These are phyloP conservation scores for Drosophila lutescens DNA, from an alignment of 2,888 invertebrate species.

Conservation along the genomic window DNA sequence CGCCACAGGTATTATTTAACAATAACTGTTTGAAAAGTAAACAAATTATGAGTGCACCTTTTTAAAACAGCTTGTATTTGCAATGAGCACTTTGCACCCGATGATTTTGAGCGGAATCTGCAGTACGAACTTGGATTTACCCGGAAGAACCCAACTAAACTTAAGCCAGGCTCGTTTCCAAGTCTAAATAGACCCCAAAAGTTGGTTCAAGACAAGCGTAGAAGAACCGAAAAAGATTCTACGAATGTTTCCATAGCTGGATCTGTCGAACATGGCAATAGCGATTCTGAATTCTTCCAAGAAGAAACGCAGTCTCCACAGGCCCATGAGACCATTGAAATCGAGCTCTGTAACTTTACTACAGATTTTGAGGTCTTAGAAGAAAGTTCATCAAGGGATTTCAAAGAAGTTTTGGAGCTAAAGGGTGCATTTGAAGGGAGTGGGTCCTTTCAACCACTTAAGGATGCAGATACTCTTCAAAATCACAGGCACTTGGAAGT, in stretches of 20 bases:
- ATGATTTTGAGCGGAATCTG: conserved; percentile 63
- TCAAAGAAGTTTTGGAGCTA: background rate
- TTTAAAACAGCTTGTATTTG: conserved; percentile 55
- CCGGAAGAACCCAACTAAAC: conserved; percentile 57
- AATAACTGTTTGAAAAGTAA: background rate
- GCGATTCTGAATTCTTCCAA: background rate
- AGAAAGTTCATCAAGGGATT: background rate
- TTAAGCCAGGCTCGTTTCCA: conserved; percentile 53
- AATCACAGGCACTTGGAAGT: conserved; percentile 16
- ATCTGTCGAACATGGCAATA: background rate
- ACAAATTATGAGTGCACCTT: background rate
- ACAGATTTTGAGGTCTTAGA: conserved; percentile 20
- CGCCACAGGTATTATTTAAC: conserved; percentile 44
- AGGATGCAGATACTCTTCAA: background rate
- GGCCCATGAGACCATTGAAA: conserved; percentile 30
- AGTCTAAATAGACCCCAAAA: conserved; percentile 31
- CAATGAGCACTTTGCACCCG: conserved; percentile 54
- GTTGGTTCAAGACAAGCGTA: background rate
- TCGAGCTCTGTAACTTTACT: conserved; percentile 20
- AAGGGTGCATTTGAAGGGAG: background rate
- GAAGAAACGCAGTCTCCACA: background rate
- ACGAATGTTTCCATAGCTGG: no score
- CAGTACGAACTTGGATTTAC: conserved; percentile 62
- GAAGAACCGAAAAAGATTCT: background rate
- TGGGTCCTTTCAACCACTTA: background rate